Evolutionary conservation across 2,888 invertebrate species (phyloP), one percentile per base, ranked within the genome.

Genomic region (Elysia crispata): DNA sequence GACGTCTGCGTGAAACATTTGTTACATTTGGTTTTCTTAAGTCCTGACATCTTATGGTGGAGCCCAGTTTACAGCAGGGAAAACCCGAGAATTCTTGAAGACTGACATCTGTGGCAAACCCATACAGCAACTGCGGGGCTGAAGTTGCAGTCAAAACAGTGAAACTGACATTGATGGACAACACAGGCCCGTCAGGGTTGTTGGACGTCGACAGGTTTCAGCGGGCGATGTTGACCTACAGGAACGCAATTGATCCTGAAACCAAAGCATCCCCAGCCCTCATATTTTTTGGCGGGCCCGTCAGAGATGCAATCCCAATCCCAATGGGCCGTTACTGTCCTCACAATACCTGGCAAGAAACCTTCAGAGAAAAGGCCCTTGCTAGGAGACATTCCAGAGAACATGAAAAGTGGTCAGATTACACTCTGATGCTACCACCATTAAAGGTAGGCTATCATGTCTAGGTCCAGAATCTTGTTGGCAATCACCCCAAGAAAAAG

Each of bases 71-170:
- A 86, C 81, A 20, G 49, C 86, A 13, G 64, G 77, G 25, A 49
- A 80, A 8, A 87, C 85, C 8, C 76, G 85, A 15, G 30, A 77
- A 28, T 87, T 87, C 69, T 81, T 87, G 0, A 76, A 81, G 85
- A 1, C 70, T 87, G 0, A 86, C 86, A 13, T 88, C 86, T 0
- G 86, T 87, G 0, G 85, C 85, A 18, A 86, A 83, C 69, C 85
- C 18, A n/a, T 85, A 86, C 78, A 85, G 83, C 72, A 88, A 87
- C 75, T 87, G 86, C 75, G 28, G 85, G 0, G 87, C 86, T 0
- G 86, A 86, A 74, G 70, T 88, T 62, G 85, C 85, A 1, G 85
- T 87, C 6, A 87, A 88, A 75, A 86, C 87, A 15, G 78, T 86
- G 1, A 86, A 88, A 67, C 83, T 86, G 28, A 70, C 86, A 23